Conservation (phyloP, 2,797 vertebrate species). For the Tinamus major region DNA sequence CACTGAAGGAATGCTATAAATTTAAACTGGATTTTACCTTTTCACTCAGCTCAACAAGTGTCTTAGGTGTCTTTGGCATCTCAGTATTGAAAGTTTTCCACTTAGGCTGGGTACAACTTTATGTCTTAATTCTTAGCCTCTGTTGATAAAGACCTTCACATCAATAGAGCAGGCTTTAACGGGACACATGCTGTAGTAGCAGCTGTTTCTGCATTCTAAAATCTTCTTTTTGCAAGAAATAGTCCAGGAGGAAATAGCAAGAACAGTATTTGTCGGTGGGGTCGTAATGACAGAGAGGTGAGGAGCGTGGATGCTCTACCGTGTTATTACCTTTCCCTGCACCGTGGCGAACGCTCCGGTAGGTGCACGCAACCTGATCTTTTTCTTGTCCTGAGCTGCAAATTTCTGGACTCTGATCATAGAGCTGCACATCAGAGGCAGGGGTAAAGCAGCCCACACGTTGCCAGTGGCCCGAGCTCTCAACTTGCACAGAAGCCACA, state of each 20-base stretch:
- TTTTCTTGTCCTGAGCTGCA: conserved; percentile 27
- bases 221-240: not conserved
- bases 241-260: conserved; percentile 1
- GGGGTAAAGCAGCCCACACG: not conserved
- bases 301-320: not conserved
- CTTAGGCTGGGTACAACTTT: conserved; percentile 41
- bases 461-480: not conserved
- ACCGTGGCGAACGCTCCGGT: not conserved
- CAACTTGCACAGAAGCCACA: not conserved
- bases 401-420: conserved; percentile 5
- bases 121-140: conserved; percentile 63
- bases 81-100: conserved; percentile 60
- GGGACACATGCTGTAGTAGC: conserved; percentile 35
- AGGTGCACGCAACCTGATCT: not conserved
- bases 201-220: not conserved
- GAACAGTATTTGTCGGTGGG: not conserved
- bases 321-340: not conserved
- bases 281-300: not conserved
- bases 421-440: not conserved
- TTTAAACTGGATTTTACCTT: conserved; percentile 85
- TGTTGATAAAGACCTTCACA: conserved; percentile 45
- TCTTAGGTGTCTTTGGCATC: conserved; percentile 82
- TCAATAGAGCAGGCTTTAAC: conserved; percentile 3
- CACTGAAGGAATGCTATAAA: conserved; percentile 86
- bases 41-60: conserved; percentile 82